Evolutionary conservation across 2,797 vertebrate genomes (phyloP), one percentile per base, ranked within the genome.

Genomic region (Sebastiscus albofasciatus): DNA sequence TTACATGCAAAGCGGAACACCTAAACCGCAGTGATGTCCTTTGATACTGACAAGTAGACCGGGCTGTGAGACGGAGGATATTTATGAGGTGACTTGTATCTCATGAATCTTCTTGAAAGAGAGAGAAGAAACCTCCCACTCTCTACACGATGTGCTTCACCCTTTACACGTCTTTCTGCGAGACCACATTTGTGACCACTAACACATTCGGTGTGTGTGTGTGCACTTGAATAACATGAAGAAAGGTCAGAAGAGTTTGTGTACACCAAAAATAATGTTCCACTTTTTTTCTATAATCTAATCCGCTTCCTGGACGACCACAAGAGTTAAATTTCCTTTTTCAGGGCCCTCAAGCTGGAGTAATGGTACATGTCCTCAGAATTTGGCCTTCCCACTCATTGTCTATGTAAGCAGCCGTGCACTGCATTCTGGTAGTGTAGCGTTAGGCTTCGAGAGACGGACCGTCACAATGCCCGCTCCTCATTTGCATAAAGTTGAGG

Each of bases 101-200:
- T 67, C 31, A 85, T 91, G 65, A 76, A 83, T 92, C 82, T 78
- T 87, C 33, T 72, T 84, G 12, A 74, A 77, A 72, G 72, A 77
- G 27, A 77, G 27, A 2, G 10, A 58, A 61, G 22, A 78, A 83
- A 65, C 49, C 84, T 85, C 91, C 89, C 85, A 75, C 83, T 73
- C 64, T 54, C 55, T 62, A 33, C 70, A 60, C 77, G 79, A 79
- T 13, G 1, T 36, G 33, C 26, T 22, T 13, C 7, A 72, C 59
- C 60, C 59, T 76, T 64, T 31, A 55, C 55, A 71, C 5, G 2
- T 22, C 39, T 68, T 64, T 74, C 42, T 65, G 64, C 1, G 10
- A 72, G 58, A 66, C 36, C 42, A 66, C 71, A 42, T 72, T 72
- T n/a, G 39, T 75, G 27, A 79, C 33, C 56, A 66, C 13, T 54